Evolutionary conservation across 1,140 invertebrate genomes (phyloP).

Genomic region (Psilanteris sp.): DNA sequence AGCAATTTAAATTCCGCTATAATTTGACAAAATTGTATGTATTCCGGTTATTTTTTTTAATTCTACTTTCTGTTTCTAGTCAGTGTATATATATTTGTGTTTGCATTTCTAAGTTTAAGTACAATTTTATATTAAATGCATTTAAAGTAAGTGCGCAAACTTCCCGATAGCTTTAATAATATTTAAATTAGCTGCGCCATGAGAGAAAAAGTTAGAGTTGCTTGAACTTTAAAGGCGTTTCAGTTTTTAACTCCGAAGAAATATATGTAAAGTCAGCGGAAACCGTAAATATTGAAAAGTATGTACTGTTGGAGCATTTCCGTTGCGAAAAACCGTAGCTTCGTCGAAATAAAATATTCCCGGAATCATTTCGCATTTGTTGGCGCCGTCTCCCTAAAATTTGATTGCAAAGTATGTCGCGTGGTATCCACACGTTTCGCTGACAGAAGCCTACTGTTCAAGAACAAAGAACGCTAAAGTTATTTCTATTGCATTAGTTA

Average conservation of each 20-base stretch:
- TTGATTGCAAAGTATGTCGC: constrained; percentile 36
- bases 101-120: background rate
- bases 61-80: no score
- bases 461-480: constrained; percentile 41
- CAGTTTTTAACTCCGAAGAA: constrained; percentile 33
- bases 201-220: constrained; percentile 5
- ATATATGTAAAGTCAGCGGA: constrained; percentile 32
- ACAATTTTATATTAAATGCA: constrained; percentile 13
- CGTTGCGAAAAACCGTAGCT: constrained; percentile 10
- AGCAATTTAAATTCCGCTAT: no score
- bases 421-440: background rate
- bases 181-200: constrained; percentile 27
- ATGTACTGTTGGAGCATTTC: constrained; percentile 12
- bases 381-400: constrained; percentile 18
- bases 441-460: constrained; percentile 36
- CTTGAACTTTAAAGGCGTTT: constrained; percentile 26
- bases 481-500: constrained; percentile 48
- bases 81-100: no score
- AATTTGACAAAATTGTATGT: no score
- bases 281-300: constrained; percentile 31
- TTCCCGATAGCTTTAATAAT: constrained; percentile 39
- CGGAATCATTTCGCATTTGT: constrained; percentile 37
- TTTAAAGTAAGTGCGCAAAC: constrained; percentile 13
- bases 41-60: no score
- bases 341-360: constrained; percentile 20